phyloP scores from a whole-genome alignment of 2,888 invertebrate species.

The Toxonevra muliebris region DNA sequence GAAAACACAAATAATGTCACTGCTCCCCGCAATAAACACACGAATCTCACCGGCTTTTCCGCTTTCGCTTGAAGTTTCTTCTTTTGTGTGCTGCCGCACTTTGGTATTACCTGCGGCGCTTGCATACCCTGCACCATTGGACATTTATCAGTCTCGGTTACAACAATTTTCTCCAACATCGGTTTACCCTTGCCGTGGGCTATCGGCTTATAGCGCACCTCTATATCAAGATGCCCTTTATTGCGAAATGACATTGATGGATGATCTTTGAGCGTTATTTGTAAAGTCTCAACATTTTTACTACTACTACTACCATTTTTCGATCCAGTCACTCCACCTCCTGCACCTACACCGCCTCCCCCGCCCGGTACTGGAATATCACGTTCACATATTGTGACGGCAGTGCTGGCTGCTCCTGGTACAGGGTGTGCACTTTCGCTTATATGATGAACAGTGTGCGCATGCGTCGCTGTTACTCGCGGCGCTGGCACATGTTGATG shows the following conservation, averaged over 20 bases:
- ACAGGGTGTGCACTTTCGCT: conserved; percentile 19
- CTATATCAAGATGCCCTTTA: conserved; percentile 73
- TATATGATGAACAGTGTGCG: conserved; percentile 47
- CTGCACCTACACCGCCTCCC: conserved; percentile 38
- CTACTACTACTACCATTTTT: conserved; percentile 38
- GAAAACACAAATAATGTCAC: conserved; percentile 35
- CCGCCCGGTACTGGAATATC: conserved; percentile 42
- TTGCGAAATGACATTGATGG: conserved; percentile 74
- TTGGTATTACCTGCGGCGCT: conserved; percentile 36
- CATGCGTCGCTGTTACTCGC: conserved; percentile 39
- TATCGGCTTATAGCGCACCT: conserved; percentile 73
- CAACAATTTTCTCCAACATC: conserved; percentile 70
- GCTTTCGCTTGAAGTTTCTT: conserved; percentile 51
- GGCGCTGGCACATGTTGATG: conserved; percentile 36
- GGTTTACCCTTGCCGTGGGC: conserved; percentile 61
- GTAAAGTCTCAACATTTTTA: conserved; percentile 57
- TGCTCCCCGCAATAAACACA: conserved; percentile 28
- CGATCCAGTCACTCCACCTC: conserved; percentile 46
- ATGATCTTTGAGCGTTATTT: conserved; percentile 68
- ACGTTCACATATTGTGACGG: conserved; percentile 55
- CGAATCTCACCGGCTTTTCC: conserved; percentile 57
- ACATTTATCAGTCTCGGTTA: conserved; percentile 56
- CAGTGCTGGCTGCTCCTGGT: conserved; percentile 46
- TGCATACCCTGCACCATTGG: conserved; percentile 39
- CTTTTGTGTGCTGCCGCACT: conserved; percentile 34